Conservation (phyloP, 2,888 invertebrate genomes). For the Eristalis arbustorum region DNA sequence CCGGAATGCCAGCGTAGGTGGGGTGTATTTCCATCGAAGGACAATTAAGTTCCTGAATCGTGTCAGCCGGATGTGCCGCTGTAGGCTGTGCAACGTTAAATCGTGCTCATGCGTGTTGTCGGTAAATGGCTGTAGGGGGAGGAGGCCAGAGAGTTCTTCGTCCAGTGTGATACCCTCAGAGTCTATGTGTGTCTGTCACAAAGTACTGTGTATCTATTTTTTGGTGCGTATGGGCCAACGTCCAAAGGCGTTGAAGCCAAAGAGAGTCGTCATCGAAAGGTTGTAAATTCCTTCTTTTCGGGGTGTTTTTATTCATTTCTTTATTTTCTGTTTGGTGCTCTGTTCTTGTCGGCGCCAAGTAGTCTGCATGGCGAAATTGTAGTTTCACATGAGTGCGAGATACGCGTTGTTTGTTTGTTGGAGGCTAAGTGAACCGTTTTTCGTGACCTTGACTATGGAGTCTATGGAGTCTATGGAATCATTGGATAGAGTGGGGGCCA, state of each 20-base stretch:
- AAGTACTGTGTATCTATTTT: not conserved
- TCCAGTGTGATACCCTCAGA: no score
- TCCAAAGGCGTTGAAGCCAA: not conserved
- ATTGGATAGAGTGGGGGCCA: no score
- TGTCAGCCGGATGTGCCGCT: not conserved
- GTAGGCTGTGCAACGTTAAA: not conserved
- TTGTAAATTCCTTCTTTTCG: not conserved
- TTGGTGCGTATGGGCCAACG: not conserved
- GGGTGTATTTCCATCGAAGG: not conserved
- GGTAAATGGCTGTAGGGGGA: not conserved
- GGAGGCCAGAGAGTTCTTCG: not conserved
- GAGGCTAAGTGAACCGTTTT: not conserved
- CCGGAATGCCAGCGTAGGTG: not conserved
- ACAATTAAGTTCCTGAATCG: not conserved
- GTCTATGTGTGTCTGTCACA: not conserved
- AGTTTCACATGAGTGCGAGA: not conserved
- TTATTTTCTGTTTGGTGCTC: no score
- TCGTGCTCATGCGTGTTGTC: not conserved
- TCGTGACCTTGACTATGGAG: not conserved
- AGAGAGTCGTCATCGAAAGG: not conserved
- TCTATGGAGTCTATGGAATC: not conserved
- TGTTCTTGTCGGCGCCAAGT: not conserved
- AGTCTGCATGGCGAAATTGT: not conserved
- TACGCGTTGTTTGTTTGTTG: not conserved
- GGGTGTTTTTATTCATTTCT: not conserved